Evolutionary conservation across 1,140 invertebrate genomes (phyloP).

Genomic region (Laupala kohalensis): DNA sequence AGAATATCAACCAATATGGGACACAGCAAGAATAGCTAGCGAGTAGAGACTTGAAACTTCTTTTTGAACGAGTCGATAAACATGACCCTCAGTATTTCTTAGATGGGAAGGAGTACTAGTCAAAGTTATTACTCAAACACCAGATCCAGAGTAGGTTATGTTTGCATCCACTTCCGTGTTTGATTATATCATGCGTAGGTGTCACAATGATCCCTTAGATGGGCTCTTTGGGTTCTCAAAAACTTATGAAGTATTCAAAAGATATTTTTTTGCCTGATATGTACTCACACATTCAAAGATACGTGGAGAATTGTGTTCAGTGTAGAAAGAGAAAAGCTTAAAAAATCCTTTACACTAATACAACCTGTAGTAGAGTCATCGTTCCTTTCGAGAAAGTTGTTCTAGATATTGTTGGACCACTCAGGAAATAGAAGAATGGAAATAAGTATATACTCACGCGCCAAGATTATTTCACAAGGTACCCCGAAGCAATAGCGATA

Average conservation of each 20-base stretch:
- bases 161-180: neutral
- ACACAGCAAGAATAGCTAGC: no score
- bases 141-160: neutral
- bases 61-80: no score
- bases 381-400: neutral
- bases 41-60: no score
- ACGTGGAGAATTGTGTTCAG: neutral
- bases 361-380: neutral
- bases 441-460: neutral
- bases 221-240: neutral
- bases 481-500: neutral
- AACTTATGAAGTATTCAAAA: neutral
- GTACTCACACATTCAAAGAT: neutral
- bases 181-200: neutral
- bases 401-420: neutral
- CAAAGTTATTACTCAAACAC: neutral
- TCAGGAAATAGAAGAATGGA: neutral
- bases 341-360: neutral
- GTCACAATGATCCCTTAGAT: neutral
- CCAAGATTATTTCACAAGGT: neutral
- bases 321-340: neutral
- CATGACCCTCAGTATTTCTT: no score
- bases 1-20: no score
- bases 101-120: neutral
- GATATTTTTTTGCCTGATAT: neutral